phyloP scores from a whole-genome alignment of 1,140 invertebrate species.

The Mylabris phalerata region DNA sequence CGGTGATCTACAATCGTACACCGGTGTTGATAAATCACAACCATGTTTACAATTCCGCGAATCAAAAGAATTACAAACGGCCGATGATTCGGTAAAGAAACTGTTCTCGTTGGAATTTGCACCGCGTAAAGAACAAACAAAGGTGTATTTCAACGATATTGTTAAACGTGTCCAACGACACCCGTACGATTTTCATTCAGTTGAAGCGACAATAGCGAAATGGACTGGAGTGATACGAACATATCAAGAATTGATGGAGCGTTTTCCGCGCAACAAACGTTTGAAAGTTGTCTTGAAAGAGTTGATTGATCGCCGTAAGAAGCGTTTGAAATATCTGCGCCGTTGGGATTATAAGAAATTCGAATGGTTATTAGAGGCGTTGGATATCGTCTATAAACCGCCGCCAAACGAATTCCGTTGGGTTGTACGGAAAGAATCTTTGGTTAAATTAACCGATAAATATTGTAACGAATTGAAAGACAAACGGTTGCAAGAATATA shows the following conservation, averaged over 20 bases:
- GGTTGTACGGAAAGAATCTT: slow-evolving; percentile 59
- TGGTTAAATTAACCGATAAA: slow-evolving; percentile 56
- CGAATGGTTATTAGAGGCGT: slow-evolving; percentile 76
- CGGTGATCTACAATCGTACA: slow-evolving; percentile 48
- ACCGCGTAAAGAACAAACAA: slow-evolving; percentile 37
- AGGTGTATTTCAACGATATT: slow-evolving; percentile 41
- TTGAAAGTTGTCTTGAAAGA: slow-evolving; percentile 56
- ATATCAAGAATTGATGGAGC: slow-evolving; percentile 47
- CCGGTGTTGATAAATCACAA: slow-evolving; percentile 41
- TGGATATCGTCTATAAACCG: slow-evolving; percentile 70
- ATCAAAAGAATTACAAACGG: slow-evolving; percentile 49
- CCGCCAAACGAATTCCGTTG: slow-evolving; percentile 53
- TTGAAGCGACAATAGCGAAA: slow-evolving; percentile 50
- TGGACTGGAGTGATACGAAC: slow-evolving; percentile 46
- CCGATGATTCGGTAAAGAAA: slow-evolving; percentile 50
- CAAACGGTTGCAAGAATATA: slow-evolving; percentile 58
- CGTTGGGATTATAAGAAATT: slow-evolving; percentile 74
- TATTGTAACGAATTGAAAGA: slow-evolving; percentile 60
- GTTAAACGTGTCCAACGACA: slow-evolving; percentile 51
- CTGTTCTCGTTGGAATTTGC: slow-evolving; percentile 52
- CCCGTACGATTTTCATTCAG: slow-evolving; percentile 47
- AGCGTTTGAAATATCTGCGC: slow-evolving; percentile 59
- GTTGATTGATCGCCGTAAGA: slow-evolving; percentile 69
- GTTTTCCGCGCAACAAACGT: slow-evolving; percentile 46
- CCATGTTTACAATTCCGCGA: slow-evolving; percentile 39